Percentiles rank a stretch among this genome's conserved stretches.
Evolutionary conservation across 2,797 vertebrate genomes (phyloP).

Genomic region (Acropternis orthonyx): DNA sequence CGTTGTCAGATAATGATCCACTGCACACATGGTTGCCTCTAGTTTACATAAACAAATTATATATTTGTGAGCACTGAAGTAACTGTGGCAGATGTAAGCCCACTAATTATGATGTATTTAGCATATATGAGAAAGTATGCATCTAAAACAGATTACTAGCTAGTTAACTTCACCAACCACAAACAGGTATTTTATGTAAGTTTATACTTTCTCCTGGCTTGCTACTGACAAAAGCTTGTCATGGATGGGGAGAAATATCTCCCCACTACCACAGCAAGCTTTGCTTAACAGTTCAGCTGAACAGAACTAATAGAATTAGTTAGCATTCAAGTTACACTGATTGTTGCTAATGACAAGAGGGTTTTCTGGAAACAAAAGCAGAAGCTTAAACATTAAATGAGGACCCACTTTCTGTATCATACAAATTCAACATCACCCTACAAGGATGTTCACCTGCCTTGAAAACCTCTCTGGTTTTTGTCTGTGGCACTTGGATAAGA

Average conservation of each 20-base stretch:
- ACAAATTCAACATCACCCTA: not conserved
- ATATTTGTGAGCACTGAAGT: slow-evolving; percentile 14
- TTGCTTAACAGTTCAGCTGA: slow-evolving; percentile 51
- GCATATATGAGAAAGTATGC: not conserved
- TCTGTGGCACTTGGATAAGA: slow-evolving; percentile 16
- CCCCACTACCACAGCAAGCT: not conserved
- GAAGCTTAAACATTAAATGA: not conserved
- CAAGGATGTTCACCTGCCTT: not conserved
- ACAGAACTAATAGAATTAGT: slow-evolving; percentile 55
- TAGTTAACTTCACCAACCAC: slow-evolving; percentile 48
- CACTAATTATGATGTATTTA: slow-evolving; percentile 59
- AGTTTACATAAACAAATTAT: slow-evolving; percentile 64
- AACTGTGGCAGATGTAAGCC: slow-evolving; percentile 35
- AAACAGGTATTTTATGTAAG: slow-evolving; percentile 21
- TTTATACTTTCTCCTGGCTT: not conserved
- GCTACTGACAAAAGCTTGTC: not conserved
- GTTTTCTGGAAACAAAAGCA: not conserved
- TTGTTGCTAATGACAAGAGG: slow-evolving; percentile 13
- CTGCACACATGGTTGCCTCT: slow-evolving; percentile 27
- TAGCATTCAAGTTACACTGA: slow-evolving; percentile 38
- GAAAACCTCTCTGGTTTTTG: not conserved
- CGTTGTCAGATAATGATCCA: slow-evolving; percentile 54
- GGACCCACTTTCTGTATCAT: not conserved
- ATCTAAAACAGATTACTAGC: slow-evolving; percentile 54
- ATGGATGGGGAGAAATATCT: not conserved